Evolutionary conservation across 2,888 invertebrate species (phyloP).

Genomic region (Bibio marci): DNA sequence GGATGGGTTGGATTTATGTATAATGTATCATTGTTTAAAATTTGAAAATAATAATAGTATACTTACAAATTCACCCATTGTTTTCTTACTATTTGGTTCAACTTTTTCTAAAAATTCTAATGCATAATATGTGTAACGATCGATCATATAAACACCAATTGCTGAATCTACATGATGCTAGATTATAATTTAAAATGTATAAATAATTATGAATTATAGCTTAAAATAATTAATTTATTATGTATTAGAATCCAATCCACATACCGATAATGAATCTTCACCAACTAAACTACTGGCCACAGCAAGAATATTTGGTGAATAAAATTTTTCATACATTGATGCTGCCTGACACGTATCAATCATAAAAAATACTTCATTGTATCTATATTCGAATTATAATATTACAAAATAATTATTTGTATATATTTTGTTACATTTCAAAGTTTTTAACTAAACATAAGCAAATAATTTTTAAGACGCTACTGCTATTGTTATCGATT

Average conservation of each 20-base stretch:
- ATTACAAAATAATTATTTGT: too few species aligned
- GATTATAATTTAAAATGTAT: too few species aligned
- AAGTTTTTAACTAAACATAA: too few species aligned
- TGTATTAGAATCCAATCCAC: slow-evolving; percentile 15
- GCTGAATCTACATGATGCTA: slow-evolving; percentile 97
- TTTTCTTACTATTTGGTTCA: slow-evolving; percentile 68
- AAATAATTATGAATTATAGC: too few species aligned
- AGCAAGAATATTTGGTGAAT: slow-evolving; percentile 94
- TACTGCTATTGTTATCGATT: too few species aligned
- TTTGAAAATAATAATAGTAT: slow-evolving; percentile 1
- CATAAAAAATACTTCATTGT: slow-evolving; percentile 96
- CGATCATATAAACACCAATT: slow-evolving; percentile 98
- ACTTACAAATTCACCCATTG: slow-evolving; percentile 90
- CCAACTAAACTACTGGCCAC: slow-evolving; percentile 95
- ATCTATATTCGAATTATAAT: slow-evolving; percentile 35
- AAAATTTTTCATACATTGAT: slow-evolving; percentile 95
- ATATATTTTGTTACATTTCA: too few species aligned
- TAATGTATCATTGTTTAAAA: too few species aligned
- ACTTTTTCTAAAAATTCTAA: slow-evolving; percentile 91
- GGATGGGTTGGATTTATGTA: too few species aligned
- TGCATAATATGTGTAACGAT: slow-evolving; percentile 95
- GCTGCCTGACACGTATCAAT: slow-evolving; percentile 99
- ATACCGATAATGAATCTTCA: slow-evolving; percentile 92
- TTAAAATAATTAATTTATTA: background rate
- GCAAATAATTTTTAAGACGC: too few species aligned